phyloP scores from a whole-genome alignment of 2,113 vertebrate species.

The Microcebus jonahi region DNA sequence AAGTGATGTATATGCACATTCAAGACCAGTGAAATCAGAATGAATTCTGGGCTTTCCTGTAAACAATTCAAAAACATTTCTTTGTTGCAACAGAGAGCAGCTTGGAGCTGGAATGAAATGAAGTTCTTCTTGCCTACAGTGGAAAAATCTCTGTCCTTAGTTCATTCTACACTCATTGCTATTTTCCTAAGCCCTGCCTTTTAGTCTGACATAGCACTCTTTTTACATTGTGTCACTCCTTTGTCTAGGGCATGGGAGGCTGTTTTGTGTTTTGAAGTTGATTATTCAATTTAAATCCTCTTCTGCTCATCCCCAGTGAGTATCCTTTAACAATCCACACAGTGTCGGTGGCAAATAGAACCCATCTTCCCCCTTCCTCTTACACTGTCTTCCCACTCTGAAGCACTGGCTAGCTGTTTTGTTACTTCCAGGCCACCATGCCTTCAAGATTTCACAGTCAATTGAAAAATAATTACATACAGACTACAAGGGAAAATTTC shows the following conservation, averaged over 20 bases:
- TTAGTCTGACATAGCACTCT: background rate
- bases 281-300: constrained; percentile 59
- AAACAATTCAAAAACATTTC: constrained; percentile 31
- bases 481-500: background rate
- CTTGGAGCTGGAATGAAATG: background rate
- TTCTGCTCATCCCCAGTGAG: background rate
- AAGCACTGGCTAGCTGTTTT: background rate
- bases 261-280: constrained; percentile 59
- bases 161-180: constrained; percentile 3
- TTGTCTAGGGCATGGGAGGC: constrained; percentile 31
- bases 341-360: background rate
- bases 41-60: background rate
- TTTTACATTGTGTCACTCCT: constrained; percentile 18
- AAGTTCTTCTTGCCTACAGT: background rate
- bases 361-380: background rate
- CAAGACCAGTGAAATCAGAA: background rate
- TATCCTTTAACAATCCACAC: background rate
- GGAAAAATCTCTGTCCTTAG: background rate
- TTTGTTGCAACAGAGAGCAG: background rate
- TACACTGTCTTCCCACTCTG: background rate
- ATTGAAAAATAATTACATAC: background rate
- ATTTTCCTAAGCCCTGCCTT: background rate
- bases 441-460: background rate
- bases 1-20: background rate
- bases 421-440: background rate